Evolutionary conservation across 1,140 invertebrate species (phyloP), one percentile per base, ranked within the genome.

Genomic region (Drosophila bifasciata): DNA sequence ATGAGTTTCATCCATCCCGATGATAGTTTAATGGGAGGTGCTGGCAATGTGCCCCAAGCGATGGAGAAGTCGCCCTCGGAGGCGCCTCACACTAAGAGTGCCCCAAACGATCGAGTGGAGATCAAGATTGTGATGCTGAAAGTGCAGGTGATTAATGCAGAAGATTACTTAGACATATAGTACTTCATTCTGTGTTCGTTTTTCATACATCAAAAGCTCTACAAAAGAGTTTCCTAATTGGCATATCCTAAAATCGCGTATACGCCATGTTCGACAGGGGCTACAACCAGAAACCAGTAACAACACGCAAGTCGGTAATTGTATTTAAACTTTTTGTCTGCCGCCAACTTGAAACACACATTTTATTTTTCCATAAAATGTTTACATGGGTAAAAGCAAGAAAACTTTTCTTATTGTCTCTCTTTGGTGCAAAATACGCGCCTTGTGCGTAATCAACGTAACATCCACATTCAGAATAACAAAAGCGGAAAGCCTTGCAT

Each of bases 1-100:
- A 89, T 89, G 85, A 89, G 85, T 51, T 89, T 89, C 32, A 85
- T 89, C 63, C 85, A 89, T 59, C 85, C 79, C 57, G 84, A 89
- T 19, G 69, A 28, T 9, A 67, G 66, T 17, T 23, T 85, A 40
- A 85, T 79, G 71, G 53, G n/a, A 15, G 48, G 58, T n/a, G 43
- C 56, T 39, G 17, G 45, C 32, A 44, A 46, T 25, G 4, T 11
- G 2, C 11, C n/a, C 3, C 8, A 36, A 19, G 25, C 46, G 15
- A n/a, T 28, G 23, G 48, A 52, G n/a, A 28, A 62, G 39, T 15
- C 39, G 8, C 32, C 17, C n/a, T 0, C 9, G 17, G 15, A 17
- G 28, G 55, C 56, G 50, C 44, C 6, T 5, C 13, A 19, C 32
- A 19, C 3, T 8, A 46, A 40, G 7, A 58, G 39, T 16, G 50